phyloP scores from a whole-genome alignment of 2,888 invertebrate genomes.

The Apamea epomidion region DNA sequence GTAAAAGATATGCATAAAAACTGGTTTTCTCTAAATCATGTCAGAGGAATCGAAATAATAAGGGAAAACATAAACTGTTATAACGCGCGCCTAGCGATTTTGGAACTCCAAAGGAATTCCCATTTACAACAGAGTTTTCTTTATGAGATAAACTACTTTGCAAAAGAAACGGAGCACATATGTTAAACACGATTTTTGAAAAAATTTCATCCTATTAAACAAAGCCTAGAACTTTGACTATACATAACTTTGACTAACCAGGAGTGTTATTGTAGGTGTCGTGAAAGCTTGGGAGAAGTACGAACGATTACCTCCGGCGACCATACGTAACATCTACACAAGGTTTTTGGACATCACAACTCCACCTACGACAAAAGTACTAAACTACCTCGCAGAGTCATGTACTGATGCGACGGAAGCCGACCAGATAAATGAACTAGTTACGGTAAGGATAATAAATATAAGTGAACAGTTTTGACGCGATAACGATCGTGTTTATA shows the following conservation, averaged over 20 bases:
- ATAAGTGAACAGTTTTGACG: slow-evolving; percentile 10
- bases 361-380: slow-evolving; percentile 95
- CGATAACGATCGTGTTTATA: neutral
- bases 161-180: neutral
- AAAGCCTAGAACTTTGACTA: neutral
- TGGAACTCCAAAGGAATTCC: neutral
- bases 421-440: slow-evolving; percentile 92
- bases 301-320: slow-evolving; percentile 94
- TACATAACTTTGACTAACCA: neutral
- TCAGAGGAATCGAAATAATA: neutral
- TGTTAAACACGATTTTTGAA: neutral
- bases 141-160: neutral
- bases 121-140: too few relatives aligned
- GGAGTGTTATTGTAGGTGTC: slow-evolving; percentile 89
- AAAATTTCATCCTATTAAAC: neutral
- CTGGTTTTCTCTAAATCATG: slow-evolving; percentile 19
- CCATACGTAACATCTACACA: slow-evolving; percentile 93
- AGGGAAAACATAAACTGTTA: neutral
- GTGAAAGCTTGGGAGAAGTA: slow-evolving; percentile 96
- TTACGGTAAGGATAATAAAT: slow-evolving; percentile 90
- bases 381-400: slow-evolving; percentile 94
- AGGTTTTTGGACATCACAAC: slow-evolving; percentile 97
- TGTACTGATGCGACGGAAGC: slow-evolving; percentile 94
- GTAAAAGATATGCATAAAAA: slow-evolving; percentile 23
- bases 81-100: neutral